These are phyloP conservation scores for Chloroceryle aenea DNA, from an alignment of 2,113 vertebrate species.

Conservation along the genomic window DNA sequence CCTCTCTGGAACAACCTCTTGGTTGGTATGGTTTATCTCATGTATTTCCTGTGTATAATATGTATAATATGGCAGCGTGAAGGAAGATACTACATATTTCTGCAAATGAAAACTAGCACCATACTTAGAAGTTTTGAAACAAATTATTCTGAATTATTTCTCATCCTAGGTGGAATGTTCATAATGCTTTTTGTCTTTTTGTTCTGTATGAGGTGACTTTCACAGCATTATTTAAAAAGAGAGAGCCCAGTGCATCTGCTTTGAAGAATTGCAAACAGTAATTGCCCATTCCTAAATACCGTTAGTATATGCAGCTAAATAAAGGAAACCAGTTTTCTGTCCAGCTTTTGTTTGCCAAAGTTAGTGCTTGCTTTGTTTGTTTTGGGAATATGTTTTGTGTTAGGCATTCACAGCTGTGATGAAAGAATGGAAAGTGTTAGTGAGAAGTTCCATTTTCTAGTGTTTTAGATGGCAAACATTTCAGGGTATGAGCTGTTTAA, in stretches of 20 bases:
- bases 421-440: conserved; percentile 46
- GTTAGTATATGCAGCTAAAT: neutral
- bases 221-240: neutral
- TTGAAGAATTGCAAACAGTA: neutral
- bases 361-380: conserved; percentile 46
- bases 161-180: neutral
- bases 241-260: neutral
- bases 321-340: conserved; percentile 39
- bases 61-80: neutral
- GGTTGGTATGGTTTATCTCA: neutral
- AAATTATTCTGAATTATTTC: conserved; percentile 34
- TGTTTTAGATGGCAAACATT: neutral
- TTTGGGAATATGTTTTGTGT: conserved; percentile 50
- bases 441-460: conserved; percentile 24
- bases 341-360: conserved; percentile 37
- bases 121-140: neutral
- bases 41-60: neutral
- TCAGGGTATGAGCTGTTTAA: neutral
- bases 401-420: conserved; percentile 42
- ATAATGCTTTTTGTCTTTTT: neutral
- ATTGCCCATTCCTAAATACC: neutral
- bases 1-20: neutral
- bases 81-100: neutral
- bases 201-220: neutral
- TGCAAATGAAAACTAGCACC: neutral